These are phyloP conservation scores for Myrmecophaga tridactyla DNA, from an alignment of 2,113 vertebrate species.

Conservation along the genomic window DNA sequence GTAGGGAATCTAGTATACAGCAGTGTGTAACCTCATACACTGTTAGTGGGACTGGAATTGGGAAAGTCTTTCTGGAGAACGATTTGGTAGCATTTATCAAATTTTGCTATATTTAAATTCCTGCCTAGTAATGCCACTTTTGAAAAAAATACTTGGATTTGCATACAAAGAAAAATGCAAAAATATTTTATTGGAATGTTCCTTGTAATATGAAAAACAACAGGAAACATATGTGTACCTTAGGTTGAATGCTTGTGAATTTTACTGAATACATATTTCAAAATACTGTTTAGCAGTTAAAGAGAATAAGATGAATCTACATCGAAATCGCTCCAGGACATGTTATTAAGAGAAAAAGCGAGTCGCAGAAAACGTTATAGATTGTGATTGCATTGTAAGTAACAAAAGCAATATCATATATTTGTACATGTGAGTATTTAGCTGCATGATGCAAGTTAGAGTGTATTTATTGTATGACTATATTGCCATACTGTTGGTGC, in stretches of 20 bases:
- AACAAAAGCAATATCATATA: background rate
- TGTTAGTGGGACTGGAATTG: background rate
- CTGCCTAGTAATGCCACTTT: background rate
- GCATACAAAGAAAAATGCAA: background rate
- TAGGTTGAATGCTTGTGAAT: background rate
- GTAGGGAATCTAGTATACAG: too few species aligned
- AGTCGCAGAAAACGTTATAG: background rate
- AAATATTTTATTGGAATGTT: background rate
- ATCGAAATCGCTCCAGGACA: background rate
- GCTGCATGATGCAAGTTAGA: background rate
- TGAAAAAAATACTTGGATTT: background rate
- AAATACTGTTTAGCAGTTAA: background rate
- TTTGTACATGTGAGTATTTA: background rate
- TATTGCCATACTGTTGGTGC: background rate
- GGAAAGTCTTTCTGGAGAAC: background rate
- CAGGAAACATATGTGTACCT: background rate
- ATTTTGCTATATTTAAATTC: background rate
- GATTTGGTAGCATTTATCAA: background rate
- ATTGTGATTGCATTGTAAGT: background rate
- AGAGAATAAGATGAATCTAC: background rate
- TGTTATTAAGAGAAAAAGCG: background rate
- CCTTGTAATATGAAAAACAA: conserved; percentile 13
- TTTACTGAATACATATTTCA: background rate
- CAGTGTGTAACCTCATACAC: background rate
- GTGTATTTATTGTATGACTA: background rate